Evolutionary conservation across 2,797 vertebrate species (phyloP).

Genomic region (Gadopsis marmoratus): DNA sequence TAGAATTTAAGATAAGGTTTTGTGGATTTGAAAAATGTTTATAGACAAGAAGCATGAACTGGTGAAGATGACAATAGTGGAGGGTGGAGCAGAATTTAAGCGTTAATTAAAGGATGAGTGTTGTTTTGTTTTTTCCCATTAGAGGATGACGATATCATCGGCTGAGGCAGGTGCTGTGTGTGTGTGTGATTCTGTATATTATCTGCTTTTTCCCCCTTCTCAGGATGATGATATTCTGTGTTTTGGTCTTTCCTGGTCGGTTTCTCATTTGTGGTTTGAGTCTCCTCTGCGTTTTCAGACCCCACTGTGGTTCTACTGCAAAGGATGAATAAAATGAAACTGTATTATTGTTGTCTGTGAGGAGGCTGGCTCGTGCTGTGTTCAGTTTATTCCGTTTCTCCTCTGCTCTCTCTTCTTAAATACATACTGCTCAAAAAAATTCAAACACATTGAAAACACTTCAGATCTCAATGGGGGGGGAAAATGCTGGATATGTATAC

Average conservation of each 20-base stretch:
- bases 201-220: neutral
- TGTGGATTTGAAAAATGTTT: neutral
- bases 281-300: slow-evolving; percentile 20
- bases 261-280: slow-evolving; percentile 15
- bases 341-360: neutral
- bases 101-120: neutral
- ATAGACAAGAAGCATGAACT: neutral
- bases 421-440: too few species aligned
- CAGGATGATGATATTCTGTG: neutral
- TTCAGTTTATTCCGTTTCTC: neutral
- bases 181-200: neutral
- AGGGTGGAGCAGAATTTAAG: neutral
- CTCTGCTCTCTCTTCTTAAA: neutral
- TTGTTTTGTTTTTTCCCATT: too few species aligned
- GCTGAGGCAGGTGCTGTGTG: neutral
- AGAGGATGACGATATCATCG: neutral
- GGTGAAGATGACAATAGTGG: neutral
- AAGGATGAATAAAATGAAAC: slow-evolving; percentile 35
- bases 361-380: neutral
- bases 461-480: too few species aligned
- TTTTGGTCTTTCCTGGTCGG: slow-evolving; percentile 5
- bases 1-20: neutral
- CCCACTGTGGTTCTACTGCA: slow-evolving; percentile 11
- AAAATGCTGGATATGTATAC: too few species aligned
- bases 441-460: too few species aligned